A percentile compares a stretch with the other conserved stretches of the same genome.
These are phyloP conservation scores for Clunio marinus DNA, from an alignment of 2,888 invertebrate species.

Conservation along the genomic window DNA sequence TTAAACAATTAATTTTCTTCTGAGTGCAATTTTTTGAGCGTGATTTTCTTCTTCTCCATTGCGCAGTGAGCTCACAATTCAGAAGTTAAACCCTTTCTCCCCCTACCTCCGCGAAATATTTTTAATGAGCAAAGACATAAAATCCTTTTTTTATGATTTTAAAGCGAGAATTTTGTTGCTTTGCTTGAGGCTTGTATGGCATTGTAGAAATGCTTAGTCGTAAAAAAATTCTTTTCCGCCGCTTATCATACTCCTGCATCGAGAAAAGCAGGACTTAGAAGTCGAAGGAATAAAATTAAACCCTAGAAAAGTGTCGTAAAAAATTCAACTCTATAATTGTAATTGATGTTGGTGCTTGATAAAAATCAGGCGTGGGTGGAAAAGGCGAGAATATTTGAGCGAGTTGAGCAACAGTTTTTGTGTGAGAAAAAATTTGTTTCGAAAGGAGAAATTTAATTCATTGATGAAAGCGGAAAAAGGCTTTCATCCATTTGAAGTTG, in stretches of 20 bases:
- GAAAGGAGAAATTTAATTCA: background rate
- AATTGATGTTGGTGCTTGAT: constrained; percentile 10
- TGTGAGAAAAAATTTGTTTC: background rate
- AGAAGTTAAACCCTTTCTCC: background rate
- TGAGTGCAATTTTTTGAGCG: background rate
- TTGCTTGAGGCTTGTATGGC: constrained; percentile 6
- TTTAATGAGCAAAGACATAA: constrained; percentile 5
- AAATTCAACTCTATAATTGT: constrained; percentile 20
- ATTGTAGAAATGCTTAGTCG: constrained; percentile 1
- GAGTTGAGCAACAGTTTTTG: constrained; percentile 14
- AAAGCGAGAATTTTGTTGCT: constrained; percentile 1
- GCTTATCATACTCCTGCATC: constrained; percentile 16
- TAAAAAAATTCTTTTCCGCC: background rate
- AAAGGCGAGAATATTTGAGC: too few relatives aligned
- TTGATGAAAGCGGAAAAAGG: background rate
- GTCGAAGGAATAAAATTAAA: background rate
- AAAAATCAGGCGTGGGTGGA: background rate
- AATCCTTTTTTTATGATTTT: constrained; percentile 16
- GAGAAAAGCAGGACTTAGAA: background rate
- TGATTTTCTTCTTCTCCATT: background rate
- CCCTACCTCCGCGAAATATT: background rate
- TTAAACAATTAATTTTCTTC: constrained; percentile 24
- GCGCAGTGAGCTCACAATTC: background rate
- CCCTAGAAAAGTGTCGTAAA: background rate
- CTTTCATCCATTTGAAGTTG: background rate